A percentile compares a stretch with the other conserved stretches of the same genome.
These are phyloP conservation scores for Calycopis cecrops DNA, from an alignment of 1,140 invertebrate genomes.

Conservation along the genomic window DNA sequence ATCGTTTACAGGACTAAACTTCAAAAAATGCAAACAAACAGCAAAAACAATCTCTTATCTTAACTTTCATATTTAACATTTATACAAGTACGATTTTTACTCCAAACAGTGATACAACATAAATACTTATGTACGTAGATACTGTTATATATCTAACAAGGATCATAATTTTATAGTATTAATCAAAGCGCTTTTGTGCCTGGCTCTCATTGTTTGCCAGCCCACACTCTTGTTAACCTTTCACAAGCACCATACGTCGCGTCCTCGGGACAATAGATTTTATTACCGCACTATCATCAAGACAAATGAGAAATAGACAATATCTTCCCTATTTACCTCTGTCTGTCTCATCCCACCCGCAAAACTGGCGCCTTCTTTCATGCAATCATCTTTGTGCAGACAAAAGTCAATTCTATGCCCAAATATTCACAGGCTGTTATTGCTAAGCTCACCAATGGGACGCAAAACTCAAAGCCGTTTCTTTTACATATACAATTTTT, in stretches of 20 bases:
- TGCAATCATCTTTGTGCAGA: slow-evolving; percentile 34
- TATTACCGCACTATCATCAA: slow-evolving; percentile 61
- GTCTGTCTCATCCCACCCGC: slow-evolving; percentile 47
- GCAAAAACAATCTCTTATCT: too few relatives aligned
- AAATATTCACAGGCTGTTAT: slow-evolving; percentile 42
- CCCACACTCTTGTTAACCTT: slow-evolving; percentile 27
- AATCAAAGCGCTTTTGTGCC: slow-evolving; percentile 33
- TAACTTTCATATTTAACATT: too few relatives aligned
- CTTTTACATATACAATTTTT: slow-evolving; percentile 58
- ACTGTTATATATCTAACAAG: not conserved
- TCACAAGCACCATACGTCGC: slow-evolving; percentile 34
- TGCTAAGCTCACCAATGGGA: slow-evolving; percentile 34
- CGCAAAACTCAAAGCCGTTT: slow-evolving; percentile 59
- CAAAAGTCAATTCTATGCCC: slow-evolving; percentile 36
- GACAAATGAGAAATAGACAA: slow-evolving; percentile 70
- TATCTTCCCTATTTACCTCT: slow-evolving; percentile 64
- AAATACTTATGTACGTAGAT: too few relatives aligned
- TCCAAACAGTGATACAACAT: too few relatives aligned
- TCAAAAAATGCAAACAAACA: too few relatives aligned
- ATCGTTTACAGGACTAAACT: too few relatives aligned
- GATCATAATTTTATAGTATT: slow-evolving; percentile 21
- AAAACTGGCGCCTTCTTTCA: slow-evolving; percentile 62
- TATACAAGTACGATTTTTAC: too few relatives aligned
- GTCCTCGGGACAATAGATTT: slow-evolving; percentile 49
- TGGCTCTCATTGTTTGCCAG: slow-evolving; percentile 29